Percentiles rank a stretch among this genome's conserved stretches.
phyloP scores from a whole-genome alignment of 2,888 invertebrate species.

The Odontocolon sp. region DNA sequence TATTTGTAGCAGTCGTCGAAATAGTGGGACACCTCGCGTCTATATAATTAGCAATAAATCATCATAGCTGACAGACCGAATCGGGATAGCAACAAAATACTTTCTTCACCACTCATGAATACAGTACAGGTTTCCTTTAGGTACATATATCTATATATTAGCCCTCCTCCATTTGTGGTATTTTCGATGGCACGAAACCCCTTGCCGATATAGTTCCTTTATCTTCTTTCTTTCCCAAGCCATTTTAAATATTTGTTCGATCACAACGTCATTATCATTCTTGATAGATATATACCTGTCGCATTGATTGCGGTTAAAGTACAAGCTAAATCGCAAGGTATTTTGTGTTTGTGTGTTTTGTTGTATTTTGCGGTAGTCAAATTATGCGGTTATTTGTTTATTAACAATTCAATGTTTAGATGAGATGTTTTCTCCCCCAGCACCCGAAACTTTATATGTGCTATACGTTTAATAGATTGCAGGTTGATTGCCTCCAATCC shows the following conservation, averaged over 20 bases:
- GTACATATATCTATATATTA: neutral
- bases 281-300: neutral
- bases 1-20: neutral
- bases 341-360: no score
- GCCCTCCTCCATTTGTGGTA: neutral
- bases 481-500: neutral
- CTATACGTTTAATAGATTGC: no score
- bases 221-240: neutral
- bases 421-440: no score
- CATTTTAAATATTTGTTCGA: neutral
- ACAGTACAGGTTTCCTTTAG: neutral
- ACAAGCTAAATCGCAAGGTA: no score
- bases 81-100: neutral
- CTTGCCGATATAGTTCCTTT: neutral
- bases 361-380: no score
- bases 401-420: no score
- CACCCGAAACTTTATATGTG: no score
- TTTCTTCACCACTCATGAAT: constrained; percentile 1
- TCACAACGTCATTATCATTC: neutral
- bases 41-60: constrained; percentile 29
- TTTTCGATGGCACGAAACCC: neutral
- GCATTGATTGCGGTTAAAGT: no score
- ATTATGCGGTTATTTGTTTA: no score
- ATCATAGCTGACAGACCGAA: neutral
- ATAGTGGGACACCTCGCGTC: neutral